These are phyloP conservation scores for Sebastes melanostomus DNA, from an alignment of 2,797 vertebrate species.

Conservation along the genomic window DNA sequence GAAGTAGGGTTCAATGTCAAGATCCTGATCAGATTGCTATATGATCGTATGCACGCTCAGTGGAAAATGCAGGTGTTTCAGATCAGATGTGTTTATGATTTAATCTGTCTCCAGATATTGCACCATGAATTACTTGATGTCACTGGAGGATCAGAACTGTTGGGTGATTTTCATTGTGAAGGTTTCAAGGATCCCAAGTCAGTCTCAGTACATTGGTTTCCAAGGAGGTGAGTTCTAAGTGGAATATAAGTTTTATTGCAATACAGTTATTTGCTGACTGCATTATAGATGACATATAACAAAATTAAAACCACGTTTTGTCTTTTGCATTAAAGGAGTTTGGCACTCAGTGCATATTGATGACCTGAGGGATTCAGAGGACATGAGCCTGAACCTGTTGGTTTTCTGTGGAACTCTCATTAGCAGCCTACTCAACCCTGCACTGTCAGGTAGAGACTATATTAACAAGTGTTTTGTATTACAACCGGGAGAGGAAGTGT, in stretches of 20 bases:
- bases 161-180: conserved; percentile 81
- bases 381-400: conserved; percentile 79
- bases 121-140: conserved; percentile 80
- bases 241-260: background rate
- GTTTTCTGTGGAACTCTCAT: conserved; percentile 78
- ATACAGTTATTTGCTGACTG: background rate
- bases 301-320: background rate
- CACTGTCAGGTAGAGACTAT: conserved; percentile 52
- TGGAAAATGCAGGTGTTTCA: too few relatives aligned
- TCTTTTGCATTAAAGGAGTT: conserved; percentile 58
- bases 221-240: conserved; percentile 77
- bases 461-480: background rate
- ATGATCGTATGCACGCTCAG: background rate
- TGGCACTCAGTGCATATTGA: conserved; percentile 83
- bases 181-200: conserved; percentile 75
- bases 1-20: conserved; percentile 65
- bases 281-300: accelerated
- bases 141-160: conserved; percentile 47
- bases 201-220: conserved; percentile 80
- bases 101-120: conserved; percentile 71
- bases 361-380: conserved; percentile 79
- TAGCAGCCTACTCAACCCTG: conserved; percentile 71
- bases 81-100: background rate
- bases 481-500: background rate
- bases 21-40: background rate